A percentile compares a stretch with the other conserved stretches of the same genome.
phyloP scores from a whole-genome alignment of 2,888 invertebrate species.

The Metellina segmentata region DNA sequence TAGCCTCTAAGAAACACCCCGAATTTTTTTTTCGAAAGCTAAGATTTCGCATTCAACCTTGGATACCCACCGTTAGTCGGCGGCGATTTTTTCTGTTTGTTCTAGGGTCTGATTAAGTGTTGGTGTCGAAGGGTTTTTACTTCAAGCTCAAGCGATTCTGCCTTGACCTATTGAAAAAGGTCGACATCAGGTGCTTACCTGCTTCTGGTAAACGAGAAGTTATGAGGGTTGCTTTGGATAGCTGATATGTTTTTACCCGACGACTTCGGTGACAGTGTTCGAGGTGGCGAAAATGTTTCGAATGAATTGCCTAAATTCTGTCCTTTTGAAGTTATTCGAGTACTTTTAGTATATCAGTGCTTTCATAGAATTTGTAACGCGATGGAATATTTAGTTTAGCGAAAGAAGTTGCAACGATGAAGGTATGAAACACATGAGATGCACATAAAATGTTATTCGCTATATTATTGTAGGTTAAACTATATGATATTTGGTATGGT shows the following conservation, averaged over 20 bases:
- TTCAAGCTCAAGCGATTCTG: neutral
- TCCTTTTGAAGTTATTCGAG: no score
- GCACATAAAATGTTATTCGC: no score
- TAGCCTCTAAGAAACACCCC: constrained; percentile 8
- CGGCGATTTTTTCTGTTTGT: neutral
- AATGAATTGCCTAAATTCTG: no score
- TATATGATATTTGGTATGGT: no score
- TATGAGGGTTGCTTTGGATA: neutral
- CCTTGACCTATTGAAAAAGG: constrained; percentile 55
- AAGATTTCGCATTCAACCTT: constrained; percentile 8
- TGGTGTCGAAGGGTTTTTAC: constrained; percentile 2
- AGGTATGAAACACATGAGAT: no score
- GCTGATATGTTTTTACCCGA: neutral
- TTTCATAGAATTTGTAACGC: no score
- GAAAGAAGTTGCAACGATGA: no score
- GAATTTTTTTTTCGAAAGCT: neutral
- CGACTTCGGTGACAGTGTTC: neutral
- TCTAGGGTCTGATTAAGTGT: constrained; percentile 18
- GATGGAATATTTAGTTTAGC: no score
- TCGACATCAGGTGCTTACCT: constrained; percentile 27
- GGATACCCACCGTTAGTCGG: constrained; percentile 18
- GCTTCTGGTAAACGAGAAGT: neutral
- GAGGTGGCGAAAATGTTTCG: neutral
- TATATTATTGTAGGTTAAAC: no score
- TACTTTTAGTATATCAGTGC: no score